These are phyloP conservation scores for Scophthalmus maximus DNA, from an alignment of 2,113 vertebrate genomes.

Conservation along the genomic window DNA sequence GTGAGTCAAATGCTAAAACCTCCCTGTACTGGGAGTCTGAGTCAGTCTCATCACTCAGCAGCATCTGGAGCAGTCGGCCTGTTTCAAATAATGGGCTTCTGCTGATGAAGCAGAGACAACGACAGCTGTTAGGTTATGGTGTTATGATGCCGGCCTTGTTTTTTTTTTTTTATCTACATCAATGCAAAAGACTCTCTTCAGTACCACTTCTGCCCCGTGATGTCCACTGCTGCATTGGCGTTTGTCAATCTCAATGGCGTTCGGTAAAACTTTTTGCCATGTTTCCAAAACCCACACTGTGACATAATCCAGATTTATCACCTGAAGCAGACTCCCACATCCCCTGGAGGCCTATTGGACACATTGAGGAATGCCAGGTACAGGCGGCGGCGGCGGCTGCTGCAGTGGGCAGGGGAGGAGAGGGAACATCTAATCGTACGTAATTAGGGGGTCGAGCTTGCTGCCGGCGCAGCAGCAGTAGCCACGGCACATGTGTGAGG, in stretches of 20 bases:
- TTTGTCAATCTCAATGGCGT: too few species aligned
- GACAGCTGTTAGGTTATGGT: constrained; percentile 15
- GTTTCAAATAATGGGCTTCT: constrained; percentile 23
- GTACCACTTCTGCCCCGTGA: background rate
- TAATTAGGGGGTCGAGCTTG: constrained; percentile 68
- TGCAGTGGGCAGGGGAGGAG: constrained; percentile 32
- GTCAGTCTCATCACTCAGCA: background rate
- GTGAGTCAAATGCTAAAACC: background rate
- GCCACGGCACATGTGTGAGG: constrained; percentile 47
- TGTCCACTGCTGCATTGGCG: background rate
- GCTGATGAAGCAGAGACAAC: constrained; percentile 25
- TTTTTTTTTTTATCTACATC: background rate
- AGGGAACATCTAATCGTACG: constrained; percentile 57
- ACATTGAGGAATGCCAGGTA: constrained; percentile 71
- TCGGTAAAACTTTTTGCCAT: background rate
- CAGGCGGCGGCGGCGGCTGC: constrained; percentile 35
- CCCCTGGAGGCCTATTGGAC: constrained; percentile 33
- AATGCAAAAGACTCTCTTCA: background rate
- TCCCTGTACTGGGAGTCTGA: background rate
- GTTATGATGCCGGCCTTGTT: background rate
- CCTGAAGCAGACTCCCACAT: background rate
- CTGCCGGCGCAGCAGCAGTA: constrained; percentile 35
- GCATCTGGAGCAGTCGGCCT: constrained; percentile 15
- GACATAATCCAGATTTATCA: constrained; percentile 27
- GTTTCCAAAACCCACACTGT: background rate